A percentile compares a stretch with the other conserved stretches of the same genome.
Evolutionary conservation across 2,113 vertebrate species (phyloP).

Genomic region (Phylloscopus whistleri): DNA sequence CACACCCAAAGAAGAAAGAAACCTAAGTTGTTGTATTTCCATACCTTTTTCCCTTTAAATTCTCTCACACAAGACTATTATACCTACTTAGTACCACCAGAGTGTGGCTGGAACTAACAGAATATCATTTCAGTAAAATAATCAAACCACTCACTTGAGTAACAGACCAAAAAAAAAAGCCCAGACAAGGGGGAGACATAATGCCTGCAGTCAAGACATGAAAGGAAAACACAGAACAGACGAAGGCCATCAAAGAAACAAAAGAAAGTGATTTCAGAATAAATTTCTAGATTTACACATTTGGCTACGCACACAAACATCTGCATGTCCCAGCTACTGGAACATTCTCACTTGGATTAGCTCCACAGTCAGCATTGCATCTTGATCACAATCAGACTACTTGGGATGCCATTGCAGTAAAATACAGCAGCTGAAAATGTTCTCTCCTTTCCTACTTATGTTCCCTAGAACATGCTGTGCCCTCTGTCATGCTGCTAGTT

Average conservation of each 20-base stretch:
- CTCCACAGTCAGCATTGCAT: not conserved
- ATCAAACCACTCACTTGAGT: not conserved
- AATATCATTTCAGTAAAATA: not conserved
- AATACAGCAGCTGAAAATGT: not conserved
- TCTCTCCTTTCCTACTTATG: not conserved
- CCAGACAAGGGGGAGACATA: not conserved
- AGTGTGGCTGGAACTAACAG: not conserved
- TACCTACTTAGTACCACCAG: not conserved
- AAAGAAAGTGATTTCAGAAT: not conserved
- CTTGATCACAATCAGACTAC: not conserved
- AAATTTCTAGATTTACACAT: not conserved
- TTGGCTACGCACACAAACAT: not conserved
- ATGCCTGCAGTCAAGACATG: not conserved
- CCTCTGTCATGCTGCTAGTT: not conserved
- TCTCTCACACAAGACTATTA: not conserved
- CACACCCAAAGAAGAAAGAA: not conserved
- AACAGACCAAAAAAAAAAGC: not conserved
- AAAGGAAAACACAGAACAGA: not conserved
- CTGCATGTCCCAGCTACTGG: constrained; percentile 9
- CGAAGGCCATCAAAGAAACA: not conserved
- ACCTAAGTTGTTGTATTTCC: not conserved
- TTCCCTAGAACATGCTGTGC: not conserved
- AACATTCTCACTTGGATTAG: not conserved
- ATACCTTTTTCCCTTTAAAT: not conserved
- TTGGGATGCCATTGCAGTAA: not conserved